These are phyloP conservation scores for Pleuronectes platessa DNA, from an alignment of 2,113 vertebrate species.

Conservation along the genomic window DNA sequence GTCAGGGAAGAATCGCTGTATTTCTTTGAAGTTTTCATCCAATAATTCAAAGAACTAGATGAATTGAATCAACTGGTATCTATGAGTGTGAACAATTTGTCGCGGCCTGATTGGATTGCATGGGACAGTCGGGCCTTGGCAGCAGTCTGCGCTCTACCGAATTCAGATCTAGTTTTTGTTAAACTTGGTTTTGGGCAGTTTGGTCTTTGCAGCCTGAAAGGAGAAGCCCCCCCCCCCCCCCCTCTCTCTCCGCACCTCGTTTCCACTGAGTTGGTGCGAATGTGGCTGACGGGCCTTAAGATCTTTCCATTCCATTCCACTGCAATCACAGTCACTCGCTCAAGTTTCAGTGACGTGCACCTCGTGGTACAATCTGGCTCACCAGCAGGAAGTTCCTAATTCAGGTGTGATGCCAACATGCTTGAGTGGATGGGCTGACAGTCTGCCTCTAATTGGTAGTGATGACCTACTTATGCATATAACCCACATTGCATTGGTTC, in stretches of 20 bases:
- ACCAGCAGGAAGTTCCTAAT: slow-evolving; percentile 9
- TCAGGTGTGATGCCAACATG: slow-evolving; percentile 27
- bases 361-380: slow-evolving; percentile 34
- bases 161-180: background rate
- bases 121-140: no score
- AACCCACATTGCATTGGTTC: slow-evolving; percentile 12
- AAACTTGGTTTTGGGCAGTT: background rate
- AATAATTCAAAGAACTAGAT: no score
- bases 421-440: slow-evolving; percentile 17
- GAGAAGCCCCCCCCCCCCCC: background rate
- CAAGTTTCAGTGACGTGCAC: slow-evolving; percentile 19
- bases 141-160: no score
- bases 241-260: background rate
- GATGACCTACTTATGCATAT: slow-evolving; percentile 33
- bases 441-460: slow-evolving; percentile 2
- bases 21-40: no score
- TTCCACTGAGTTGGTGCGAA: slow-evolving; percentile 18
- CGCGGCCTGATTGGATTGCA: no score
- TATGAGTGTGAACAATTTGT: no score
- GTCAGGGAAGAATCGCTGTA: no score
- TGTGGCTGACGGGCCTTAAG: slow-evolving; percentile 27
- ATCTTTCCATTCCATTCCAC: slow-evolving; percentile 65
- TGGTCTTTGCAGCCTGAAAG: background rate
- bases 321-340: slow-evolving; percentile 34
- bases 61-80: background rate